Conservation (phyloP, 2,888 invertebrate species). For the Pocota personata region DNA sequence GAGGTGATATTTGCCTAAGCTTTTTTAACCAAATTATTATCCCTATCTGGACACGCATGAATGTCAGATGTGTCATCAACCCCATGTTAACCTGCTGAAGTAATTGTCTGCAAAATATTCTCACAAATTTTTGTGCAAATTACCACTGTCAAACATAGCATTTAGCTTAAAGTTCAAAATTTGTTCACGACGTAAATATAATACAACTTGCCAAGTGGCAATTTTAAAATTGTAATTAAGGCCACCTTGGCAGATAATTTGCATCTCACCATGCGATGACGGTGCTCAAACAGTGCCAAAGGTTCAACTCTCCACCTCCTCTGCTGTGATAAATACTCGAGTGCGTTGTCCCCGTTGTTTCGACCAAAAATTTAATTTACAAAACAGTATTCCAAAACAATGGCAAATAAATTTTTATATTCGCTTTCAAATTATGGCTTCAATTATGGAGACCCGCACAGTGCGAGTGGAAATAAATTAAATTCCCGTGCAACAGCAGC, state of each 20-base stretch:
- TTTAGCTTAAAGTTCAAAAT: neutral
- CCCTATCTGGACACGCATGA: too few species aligned
- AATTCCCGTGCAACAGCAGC: constrained; percentile 29
- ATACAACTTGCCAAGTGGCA: neutral
- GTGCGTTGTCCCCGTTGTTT: neutral
- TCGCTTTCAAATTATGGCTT: neutral
- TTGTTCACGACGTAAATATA: neutral
- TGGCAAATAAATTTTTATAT: constrained; percentile 7
- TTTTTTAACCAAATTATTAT: too few species aligned
- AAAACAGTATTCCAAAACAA: neutral
- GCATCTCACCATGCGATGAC: neutral
- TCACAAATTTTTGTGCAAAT: neutral
- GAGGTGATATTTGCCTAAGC: too few species aligned
- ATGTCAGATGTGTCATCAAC: neutral
- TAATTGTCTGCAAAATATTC: neutral
- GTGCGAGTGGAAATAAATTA: constrained; percentile 16
- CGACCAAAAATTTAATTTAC: neutral
- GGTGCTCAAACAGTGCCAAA: neutral
- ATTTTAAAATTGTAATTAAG: neutral
- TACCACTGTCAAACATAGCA: neutral
- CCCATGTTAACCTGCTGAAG: neutral
- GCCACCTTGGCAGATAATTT: neutral
- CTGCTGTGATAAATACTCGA: neutral
- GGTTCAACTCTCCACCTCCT: neutral
- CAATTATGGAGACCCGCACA: constrained; percentile 1